These are phyloP conservation scores for Cheilosia pagana DNA, from an alignment of 2,888 invertebrate genomes.

Conservation along the genomic window DNA sequence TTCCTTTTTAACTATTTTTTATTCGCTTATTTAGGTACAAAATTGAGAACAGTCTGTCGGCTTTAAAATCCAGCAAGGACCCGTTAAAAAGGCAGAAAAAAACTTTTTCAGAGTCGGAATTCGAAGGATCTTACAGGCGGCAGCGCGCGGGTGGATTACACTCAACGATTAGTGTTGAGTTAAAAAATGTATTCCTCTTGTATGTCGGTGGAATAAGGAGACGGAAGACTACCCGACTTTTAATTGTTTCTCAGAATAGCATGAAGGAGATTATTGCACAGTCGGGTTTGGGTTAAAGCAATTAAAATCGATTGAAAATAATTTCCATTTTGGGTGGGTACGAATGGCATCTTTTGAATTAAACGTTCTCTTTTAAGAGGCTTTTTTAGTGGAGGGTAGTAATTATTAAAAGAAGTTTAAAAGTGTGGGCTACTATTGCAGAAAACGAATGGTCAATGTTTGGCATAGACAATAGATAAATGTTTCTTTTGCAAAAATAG, in stretches of 20 bases:
- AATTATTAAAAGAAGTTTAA: too few species aligned
- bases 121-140: constrained; percentile 30
- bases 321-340: neutral
- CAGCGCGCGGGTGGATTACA: constrained; percentile 9
- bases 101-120: constrained; percentile 17
- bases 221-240: constrained; percentile 11
- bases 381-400: too few species aligned
- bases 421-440: too few species aligned
- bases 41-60: constrained; percentile 23
- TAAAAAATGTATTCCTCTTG: neutral
- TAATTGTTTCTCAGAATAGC: constrained; percentile 30
- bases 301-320: constrained; percentile 31
- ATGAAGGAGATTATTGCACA: constrained; percentile 24
- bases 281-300: constrained; percentile 13
- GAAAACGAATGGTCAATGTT: too few species aligned
- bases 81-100: neutral
- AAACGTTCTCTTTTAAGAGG: too few species aligned
- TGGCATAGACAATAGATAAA: too few species aligned
- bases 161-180: constrained; percentile 33
- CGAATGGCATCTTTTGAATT: neutral
- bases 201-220: neutral
- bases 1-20: neutral
- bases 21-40: neutral
- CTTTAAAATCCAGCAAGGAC: constrained; percentile 44
- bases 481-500: too few species aligned